Evolutionary conservation across 30 jellyfish, hydroid and myxozoan species (phyloP), one percentile per base, ranked within the genome.

Genomic region (Pelagia noctiluca): DNA sequence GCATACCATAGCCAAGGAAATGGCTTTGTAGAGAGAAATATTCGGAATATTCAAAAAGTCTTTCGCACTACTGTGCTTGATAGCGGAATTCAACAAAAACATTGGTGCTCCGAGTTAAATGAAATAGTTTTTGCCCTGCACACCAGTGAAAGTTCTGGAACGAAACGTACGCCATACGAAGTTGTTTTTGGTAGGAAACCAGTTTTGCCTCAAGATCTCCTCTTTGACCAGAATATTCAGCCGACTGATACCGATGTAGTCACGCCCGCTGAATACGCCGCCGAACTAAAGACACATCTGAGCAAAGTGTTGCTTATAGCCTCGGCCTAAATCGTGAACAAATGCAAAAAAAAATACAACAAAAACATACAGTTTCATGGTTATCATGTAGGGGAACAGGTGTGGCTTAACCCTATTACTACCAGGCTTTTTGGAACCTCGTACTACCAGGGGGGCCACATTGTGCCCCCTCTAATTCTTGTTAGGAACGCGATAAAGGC

Each of bases 71-170:
- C 16, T 2, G 65, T 31, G 36, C 82, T 47, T 26, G 54, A 26
- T 66, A 23, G 79, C 1, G 28, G 34, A 1, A 19, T 26, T 19
- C 54, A 1, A 23, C 63, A 66, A 26, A 29, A 66, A 29, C 28
- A 26, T 12, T 29, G 79, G 8, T 8, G 52, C 1, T 35, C 34
- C 1, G 28, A 25, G 24, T 4, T 26, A 10, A 52, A 52, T 13
- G 83, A 70, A 70, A 54, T 0, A 42, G 71, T 70, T 70, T 70
- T 70, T 23, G 83, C 34, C 35, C 66, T 78, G 35, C 54, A 61
- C 84, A 54, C 89, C 64, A 61, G 89, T 78, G 89, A 61, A 61
- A 78, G 54, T 35, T 79, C 83, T 16, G 65, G 37, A 62, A 79
- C 85, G 30, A 79, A 62, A 63, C 37, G 90, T 60, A 79, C 70